Percentiles rank a stretch among this genome's conserved stretches.
These are phyloP conservation scores for Vanessa tameamea DNA, from an alignment of 1,140 invertebrate genomes.

Conservation along the genomic window DNA sequence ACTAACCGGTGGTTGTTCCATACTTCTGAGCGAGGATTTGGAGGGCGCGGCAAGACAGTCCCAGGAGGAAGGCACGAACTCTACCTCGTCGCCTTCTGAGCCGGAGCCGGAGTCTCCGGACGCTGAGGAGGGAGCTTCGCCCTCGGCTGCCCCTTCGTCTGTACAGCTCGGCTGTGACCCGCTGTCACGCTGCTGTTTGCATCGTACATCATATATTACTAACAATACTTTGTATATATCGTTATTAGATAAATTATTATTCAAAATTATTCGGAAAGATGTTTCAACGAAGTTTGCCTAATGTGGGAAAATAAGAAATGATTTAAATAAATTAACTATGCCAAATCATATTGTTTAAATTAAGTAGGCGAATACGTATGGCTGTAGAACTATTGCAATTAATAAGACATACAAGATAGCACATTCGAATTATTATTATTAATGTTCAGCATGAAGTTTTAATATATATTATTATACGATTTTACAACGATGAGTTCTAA, in stretches of 20 bases:
- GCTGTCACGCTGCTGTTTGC: constrained; percentile 47
- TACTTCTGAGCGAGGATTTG: constrained; percentile 81
- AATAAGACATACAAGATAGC: neutral
- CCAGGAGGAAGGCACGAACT: constrained; percentile 83
- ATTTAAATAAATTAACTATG: neutral
- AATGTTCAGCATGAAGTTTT: neutral
- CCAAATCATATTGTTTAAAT: neutral
- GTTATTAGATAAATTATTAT: neutral
- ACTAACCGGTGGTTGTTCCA: constrained; percentile 72
- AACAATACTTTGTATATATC: neutral
- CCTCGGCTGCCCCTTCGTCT: constrained; percentile 35
- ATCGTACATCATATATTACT: neutral
- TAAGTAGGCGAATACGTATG: neutral
- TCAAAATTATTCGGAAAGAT: neutral
- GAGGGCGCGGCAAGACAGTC: constrained; percentile 81
- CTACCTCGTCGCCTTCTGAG: constrained; percentile 81
- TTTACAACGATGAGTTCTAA: neutral
- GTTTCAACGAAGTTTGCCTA: neutral
- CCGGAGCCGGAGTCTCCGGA: constrained; percentile 61
- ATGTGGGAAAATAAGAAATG: neutral
- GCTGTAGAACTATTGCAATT: neutral
- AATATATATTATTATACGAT: neutral
- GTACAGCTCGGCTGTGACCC: constrained; percentile 41
- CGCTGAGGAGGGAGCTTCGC: constrained; percentile 41
- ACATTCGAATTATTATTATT: neutral